Evolutionary conservation across 2,888 invertebrate species (phyloP).

Genomic region (Caenorhabditis sinica): DNA sequence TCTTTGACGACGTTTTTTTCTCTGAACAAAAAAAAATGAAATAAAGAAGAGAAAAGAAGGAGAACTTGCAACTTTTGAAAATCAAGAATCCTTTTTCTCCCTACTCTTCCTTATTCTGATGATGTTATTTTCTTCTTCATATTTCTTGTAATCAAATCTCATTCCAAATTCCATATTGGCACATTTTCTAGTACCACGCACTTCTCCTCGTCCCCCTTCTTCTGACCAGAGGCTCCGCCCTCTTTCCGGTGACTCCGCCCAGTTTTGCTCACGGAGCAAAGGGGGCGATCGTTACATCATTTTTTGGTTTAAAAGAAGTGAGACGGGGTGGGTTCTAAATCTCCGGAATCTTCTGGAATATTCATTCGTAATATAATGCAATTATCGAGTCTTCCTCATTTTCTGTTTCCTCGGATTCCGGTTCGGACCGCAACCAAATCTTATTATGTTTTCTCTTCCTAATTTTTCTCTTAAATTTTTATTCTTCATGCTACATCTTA

Average conservation of each 20-base stretch:
- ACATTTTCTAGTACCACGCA: constrained; percentile 26
- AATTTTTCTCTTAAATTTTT: neutral
- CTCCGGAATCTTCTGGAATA: constrained; percentile 7
- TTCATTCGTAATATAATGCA: constrained; percentile 2
- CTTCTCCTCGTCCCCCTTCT: neutral
- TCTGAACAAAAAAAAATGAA: neutral
- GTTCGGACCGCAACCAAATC: constrained; percentile 15
- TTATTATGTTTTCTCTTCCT: constrained; percentile 1
- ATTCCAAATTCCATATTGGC: constrained; percentile 3
- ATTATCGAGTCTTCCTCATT: neutral
- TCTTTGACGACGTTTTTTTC: too few relatives aligned
- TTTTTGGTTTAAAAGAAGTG: constrained; percentile 15
- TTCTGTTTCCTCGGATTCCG: too few relatives aligned
- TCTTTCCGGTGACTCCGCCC: constrained; percentile 26
- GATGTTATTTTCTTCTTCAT: constrained; percentile 2
- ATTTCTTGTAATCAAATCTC: constrained; percentile 14
- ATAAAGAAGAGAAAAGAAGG: neutral
- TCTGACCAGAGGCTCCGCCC: constrained; percentile 7
- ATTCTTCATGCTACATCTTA: neutral
- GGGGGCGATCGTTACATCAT: neutral
- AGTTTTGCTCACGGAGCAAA: constrained; percentile 29
- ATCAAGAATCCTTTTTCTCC: neutral
- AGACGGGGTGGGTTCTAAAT: neutral
- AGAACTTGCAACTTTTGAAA: constrained; percentile 5
- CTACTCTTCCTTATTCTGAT: neutral